Conservation (phyloP, 2,113 vertebrate genomes). For the Serinus canaria region DNA sequence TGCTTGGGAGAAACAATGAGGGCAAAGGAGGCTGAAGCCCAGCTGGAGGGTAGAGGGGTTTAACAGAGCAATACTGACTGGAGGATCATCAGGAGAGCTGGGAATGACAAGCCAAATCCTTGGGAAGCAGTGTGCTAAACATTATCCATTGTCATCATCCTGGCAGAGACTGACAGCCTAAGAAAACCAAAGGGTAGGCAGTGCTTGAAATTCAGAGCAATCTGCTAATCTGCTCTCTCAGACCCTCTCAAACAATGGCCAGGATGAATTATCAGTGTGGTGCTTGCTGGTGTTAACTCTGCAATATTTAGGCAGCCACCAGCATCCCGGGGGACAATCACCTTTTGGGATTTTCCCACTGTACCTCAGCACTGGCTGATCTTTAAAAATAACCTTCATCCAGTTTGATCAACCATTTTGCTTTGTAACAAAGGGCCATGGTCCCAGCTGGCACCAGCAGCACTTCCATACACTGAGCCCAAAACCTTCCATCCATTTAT, state of each 20-base stretch:
- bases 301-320: not conserved
- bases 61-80: not conserved
- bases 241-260: not conserved
- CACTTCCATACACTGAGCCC: not conserved
- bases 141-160: not conserved
- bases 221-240: not conserved
- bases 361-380: not conserved
- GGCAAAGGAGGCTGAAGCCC: not conserved
- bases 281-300: not conserved
- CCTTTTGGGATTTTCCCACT: not conserved
- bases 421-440: not conserved
- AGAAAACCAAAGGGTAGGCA: not conserved
- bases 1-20: fast-evolving
- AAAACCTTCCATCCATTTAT: not conserved
- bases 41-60: not conserved
- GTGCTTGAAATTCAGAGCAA: not conserved
- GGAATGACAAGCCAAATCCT: not conserved
- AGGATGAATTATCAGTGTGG: not conserved
- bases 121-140: not conserved
- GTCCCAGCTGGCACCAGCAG: not conserved
- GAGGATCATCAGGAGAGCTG: not conserved
- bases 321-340: not conserved
- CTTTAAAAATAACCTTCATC: not conserved
- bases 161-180: not conserved
- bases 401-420: not conserved